Percentiles rank a stretch among this genome's conserved stretches.
Conservation (phyloP, 2,888 invertebrate species). For the Caenorhabditis imperialis region DNA sequence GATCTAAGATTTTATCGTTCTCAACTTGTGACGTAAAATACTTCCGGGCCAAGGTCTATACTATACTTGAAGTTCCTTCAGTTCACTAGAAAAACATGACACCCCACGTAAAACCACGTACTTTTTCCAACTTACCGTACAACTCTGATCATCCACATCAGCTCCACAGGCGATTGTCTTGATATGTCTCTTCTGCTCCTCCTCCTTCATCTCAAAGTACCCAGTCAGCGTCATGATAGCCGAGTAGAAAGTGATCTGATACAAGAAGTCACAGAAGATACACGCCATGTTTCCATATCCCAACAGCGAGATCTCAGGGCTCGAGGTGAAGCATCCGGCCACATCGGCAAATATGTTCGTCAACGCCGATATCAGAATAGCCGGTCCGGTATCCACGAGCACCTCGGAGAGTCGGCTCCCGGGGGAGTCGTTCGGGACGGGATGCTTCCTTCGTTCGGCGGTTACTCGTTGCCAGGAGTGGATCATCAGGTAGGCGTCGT, state of each 20-base stretch:
- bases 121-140: constrained; percentile 46
- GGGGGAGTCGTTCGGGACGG: constrained; percentile 59
- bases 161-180: constrained; percentile 59
- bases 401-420: constrained; percentile 67
- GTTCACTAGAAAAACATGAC: too few relatives aligned
- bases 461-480: constrained; percentile 74
- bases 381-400: constrained; percentile 73
- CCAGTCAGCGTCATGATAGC: constrained; percentile 74
- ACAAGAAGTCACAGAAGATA: constrained; percentile 70
- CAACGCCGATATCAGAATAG: constrained; percentile 74
- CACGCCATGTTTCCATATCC: constrained; percentile 73
- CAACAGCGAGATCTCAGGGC: constrained; percentile 74
- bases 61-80: too few relatives aligned
- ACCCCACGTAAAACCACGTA: too few relatives aligned
- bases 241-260: constrained; percentile 75
- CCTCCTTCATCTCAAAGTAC: constrained; percentile 67
- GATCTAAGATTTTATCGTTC: too few relatives aligned
- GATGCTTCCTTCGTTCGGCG: constrained; percentile 56
- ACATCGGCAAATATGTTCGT: constrained; percentile 76
- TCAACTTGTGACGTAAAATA: too few relatives aligned
- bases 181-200: constrained; percentile 54
- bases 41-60: too few relatives aligned
- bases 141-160: constrained; percentile 52
- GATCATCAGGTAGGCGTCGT: constrained; percentile 77
- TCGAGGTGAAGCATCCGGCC: constrained; percentile 73